Evolutionary conservation across 2,888 invertebrate genomes (phyloP).

Genomic region (Scotopteryx bipunctaria): DNA sequence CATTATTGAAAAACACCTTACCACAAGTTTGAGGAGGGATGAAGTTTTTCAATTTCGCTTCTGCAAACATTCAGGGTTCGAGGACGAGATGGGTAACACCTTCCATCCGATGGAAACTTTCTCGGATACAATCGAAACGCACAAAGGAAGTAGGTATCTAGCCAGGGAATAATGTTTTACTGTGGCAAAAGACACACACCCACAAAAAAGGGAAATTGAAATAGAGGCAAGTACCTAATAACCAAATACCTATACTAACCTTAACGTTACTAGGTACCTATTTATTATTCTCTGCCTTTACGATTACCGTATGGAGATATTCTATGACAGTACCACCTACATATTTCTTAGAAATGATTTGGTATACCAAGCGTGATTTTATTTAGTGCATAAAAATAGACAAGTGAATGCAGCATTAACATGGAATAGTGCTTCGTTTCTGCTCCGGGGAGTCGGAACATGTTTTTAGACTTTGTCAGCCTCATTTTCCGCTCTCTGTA

Average conservation of each 20-base stretch:
- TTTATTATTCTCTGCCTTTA: too few relatives aligned
- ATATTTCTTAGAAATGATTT: too few relatives aligned
- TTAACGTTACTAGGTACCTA: too few relatives aligned
- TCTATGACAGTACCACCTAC: too few relatives aligned
- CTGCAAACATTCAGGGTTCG: conserved; percentile 31
- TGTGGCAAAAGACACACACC: neutral
- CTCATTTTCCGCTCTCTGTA: neutral
- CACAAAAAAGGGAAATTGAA: neutral
- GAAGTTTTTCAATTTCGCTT: conserved; percentile 39
- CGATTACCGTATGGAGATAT: too few relatives aligned
- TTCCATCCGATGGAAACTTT: conserved; percentile 27
- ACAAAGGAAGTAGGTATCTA: neutral
- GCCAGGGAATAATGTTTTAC: neutral
- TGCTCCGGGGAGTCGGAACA: neutral
- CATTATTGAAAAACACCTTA: conserved; percentile 32
- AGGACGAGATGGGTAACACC: conserved; percentile 31
- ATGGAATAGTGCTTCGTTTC: neutral
- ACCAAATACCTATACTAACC: too few relatives aligned
- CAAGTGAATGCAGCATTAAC: neutral
- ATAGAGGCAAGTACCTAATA: too few relatives aligned
- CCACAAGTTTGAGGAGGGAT: conserved; percentile 36
- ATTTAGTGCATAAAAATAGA: neutral
- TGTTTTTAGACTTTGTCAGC: neutral
- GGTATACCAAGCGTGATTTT: too few relatives aligned
- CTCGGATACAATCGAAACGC: conserved; percentile 8